Conservation (phyloP, 2,797 vertebrate species). For the Rhinoraja longicauda region DNA sequence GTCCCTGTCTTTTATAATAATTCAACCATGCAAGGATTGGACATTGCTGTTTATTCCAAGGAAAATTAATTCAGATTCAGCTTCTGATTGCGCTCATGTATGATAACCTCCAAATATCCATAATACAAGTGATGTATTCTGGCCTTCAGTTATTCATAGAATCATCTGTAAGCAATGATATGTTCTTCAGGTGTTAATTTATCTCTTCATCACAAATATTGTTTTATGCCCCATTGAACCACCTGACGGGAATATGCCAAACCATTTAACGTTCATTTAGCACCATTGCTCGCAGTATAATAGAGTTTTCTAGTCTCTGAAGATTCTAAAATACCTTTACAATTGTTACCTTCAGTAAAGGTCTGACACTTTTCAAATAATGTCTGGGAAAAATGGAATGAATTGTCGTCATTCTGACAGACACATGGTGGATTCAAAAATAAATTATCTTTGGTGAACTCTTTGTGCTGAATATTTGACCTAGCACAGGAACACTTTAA, state of each 20-base stretch:
- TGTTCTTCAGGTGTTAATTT: not conserved
- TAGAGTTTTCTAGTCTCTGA: not conserved
- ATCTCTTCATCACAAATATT: not conserved
- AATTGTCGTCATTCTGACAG: slow-evolving; percentile 4
- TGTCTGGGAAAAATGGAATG: not conserved
- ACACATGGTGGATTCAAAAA: not conserved
- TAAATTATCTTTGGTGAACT: not conserved
- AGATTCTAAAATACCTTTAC: not conserved
- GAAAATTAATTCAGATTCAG: not conserved
- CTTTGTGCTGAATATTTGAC: not conserved
- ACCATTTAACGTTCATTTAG: not conserved
- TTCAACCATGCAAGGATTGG: not conserved
- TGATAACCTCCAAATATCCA: not conserved
- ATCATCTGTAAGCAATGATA: not conserved
- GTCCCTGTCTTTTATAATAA: not conserved
- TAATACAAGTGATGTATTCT: not conserved
- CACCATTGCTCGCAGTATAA: not conserved
- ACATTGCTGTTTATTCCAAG: not conserved
- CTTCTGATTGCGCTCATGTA: not conserved
- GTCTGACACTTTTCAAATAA: slow-evolving; percentile 1
- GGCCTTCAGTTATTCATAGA: not conserved
- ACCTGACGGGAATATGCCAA: not conserved
- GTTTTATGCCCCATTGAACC: not conserved
- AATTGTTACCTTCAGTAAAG: not conserved
- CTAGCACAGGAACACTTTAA: not conserved